A percentile compares a stretch with the other conserved stretches of the same genome.
Conservation (phyloP, 2,113 vertebrate genomes). For the Mormyrus iriodes region DNA sequence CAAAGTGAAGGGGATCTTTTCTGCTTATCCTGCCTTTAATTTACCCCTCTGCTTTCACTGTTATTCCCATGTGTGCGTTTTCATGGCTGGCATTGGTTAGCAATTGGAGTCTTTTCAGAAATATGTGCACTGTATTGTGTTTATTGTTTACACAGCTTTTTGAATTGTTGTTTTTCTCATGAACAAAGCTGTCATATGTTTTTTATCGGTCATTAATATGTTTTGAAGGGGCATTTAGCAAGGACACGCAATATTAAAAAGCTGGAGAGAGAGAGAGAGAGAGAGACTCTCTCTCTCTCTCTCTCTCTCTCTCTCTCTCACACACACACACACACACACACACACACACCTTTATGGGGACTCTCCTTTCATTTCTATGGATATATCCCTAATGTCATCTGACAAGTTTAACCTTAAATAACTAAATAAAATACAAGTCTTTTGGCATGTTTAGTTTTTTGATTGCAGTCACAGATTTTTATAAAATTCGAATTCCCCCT, state of each 20-base stretch:
- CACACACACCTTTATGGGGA: too few relatives aligned
- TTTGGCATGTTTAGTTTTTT: too few relatives aligned
- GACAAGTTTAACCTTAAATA: too few relatives aligned
- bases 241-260: not conserved
- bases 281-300: not conserved
- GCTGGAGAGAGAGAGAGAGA: not conserved
- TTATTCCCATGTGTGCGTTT: constrained; percentile 57
- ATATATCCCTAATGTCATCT: too few relatives aligned
- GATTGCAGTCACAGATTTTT: too few relatives aligned
- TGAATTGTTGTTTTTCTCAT: constrained; percentile 59
- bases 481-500: not conserved
- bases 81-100: constrained; percentile 65
- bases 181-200: constrained; percentile 61
- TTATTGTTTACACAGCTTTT: constrained; percentile 64
- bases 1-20: constrained; percentile 52
- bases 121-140: constrained; percentile 59
- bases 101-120: constrained; percentile 66
- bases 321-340: too few relatives aligned
- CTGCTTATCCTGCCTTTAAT: constrained; percentile 51
- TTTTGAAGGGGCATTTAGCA: constrained; percentile 60
- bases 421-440: not conserved
- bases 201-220: constrained; percentile 66
- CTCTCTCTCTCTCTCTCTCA: too few relatives aligned
- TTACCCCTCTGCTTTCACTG: constrained; percentile 19
- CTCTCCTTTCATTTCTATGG: too few relatives aligned